These are phyloP conservation scores for Epizoanthus rinbou DNA, from an alignment of 92 coral and sea anemone species.

Conservation along the genomic window DNA sequence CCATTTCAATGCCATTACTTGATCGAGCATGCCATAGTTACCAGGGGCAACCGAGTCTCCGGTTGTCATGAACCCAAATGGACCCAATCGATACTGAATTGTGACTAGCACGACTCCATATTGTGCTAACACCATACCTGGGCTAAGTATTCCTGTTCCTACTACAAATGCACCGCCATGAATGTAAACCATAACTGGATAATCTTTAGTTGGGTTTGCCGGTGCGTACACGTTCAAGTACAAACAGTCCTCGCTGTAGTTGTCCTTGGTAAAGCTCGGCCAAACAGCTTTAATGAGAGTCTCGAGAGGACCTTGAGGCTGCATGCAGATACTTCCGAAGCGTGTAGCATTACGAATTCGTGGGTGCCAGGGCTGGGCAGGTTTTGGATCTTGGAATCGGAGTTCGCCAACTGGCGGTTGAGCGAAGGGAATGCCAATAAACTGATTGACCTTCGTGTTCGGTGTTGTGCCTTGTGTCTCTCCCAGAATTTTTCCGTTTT, in stretches of 20 bases:
- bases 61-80: conserved; percentile 76
- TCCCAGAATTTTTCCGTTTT: no score
- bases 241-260: conserved; percentile 73
- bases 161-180: conserved; percentile 73
- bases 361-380: no score
- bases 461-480: no score
- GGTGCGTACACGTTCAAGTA: conserved; percentile 70
- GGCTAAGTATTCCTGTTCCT: conserved; percentile 69
- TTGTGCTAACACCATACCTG: conserved; percentile 65
- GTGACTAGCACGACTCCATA: conserved; percentile 73
- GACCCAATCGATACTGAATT: conserved; percentile 78
- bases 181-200: conserved; percentile 73
- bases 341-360: no score
- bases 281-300: no score
- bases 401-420: no score
- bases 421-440: no score
- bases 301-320: no score
- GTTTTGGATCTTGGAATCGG: no score
- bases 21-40: conserved; percentile 84
- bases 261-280: neutral
- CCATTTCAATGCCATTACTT: conserved; percentile 82
- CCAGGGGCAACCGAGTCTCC: conserved; percentile 73
- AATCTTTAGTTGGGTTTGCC: conserved; percentile 34
- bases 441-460: no score
- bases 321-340: no score